Evolutionary conservation across 2,888 invertebrate genomes (phyloP).

Genomic region (Conchocele bisecta): DNA sequence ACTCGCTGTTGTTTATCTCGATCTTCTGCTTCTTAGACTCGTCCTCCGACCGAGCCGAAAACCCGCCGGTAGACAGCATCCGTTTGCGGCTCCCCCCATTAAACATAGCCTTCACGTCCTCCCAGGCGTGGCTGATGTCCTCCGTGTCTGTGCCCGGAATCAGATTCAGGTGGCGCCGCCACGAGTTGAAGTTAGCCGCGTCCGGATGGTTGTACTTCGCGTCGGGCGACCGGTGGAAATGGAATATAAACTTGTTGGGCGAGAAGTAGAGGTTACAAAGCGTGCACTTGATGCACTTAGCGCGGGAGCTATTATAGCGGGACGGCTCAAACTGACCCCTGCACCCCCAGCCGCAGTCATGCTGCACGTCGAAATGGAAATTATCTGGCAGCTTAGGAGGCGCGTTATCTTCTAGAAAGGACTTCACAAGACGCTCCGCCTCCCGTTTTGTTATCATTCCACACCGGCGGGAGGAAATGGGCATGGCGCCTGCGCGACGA

Average conservation of each 20-base stretch:
- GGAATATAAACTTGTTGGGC: conserved; percentile 99
- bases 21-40: conserved; percentile 54
- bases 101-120: conserved; percentile 99
- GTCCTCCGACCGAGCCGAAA: conserved; percentile 3
- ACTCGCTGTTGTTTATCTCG: conserved; percentile 35
- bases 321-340: conserved; percentile 86
- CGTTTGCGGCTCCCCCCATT: conserved; percentile 97
- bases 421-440: conserved; percentile 97
- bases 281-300: conserved; percentile 97
- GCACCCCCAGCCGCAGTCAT: conserved; percentile 98
- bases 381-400: conserved; percentile 92
- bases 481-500: conserved; percentile 89
- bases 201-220: conserved; percentile 94
- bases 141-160: conserved; percentile 84
- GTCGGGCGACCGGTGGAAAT: conserved; percentile 89
- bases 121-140: conserved; percentile 89
- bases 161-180: conserved; percentile 97
- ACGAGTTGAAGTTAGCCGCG: conserved; percentile 99
- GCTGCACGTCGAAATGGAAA: conserved; percentile 96
- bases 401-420: conserved; percentile 90
- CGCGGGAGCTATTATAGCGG: conserved; percentile 88
- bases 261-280: conserved; percentile 98
- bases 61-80: conserved; percentile 58
- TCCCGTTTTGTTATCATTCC: conserved; percentile 93
- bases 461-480: conserved; percentile 85